These are phyloP conservation scores for Pantherophis guttatus DNA, from an alignment of 2,113 vertebrate species.

Conservation along the genomic window DNA sequence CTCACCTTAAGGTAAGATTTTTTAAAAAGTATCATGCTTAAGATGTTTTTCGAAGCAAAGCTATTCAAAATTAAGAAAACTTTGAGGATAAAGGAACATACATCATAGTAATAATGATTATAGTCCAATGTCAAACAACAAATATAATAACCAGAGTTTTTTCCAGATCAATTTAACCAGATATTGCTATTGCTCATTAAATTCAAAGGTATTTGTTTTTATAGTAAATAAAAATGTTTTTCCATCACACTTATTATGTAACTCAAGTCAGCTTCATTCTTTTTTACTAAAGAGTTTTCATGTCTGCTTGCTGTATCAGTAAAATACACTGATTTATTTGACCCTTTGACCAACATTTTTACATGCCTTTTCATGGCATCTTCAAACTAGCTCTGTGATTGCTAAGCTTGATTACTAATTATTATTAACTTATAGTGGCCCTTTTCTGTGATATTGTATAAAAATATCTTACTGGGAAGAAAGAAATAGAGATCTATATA, in stretches of 20 bases:
- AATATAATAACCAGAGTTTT: background rate
- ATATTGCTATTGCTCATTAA: background rate
- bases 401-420: background rate
- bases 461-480: slow-evolving; percentile 46
- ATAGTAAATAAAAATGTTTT: background rate
- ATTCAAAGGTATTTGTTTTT: background rate
- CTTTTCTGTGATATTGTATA: slow-evolving; percentile 49
- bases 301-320: background rate
- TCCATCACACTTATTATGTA: background rate
- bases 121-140: background rate
- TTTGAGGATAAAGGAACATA: background rate
- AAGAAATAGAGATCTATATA: slow-evolving; percentile 37
- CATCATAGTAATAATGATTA: background rate
- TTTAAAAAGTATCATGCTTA: background rate
- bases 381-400: background rate
- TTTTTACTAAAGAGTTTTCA: background rate
- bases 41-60: background rate
- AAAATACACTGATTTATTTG: background rate
- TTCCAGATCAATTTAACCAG: background rate
- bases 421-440: slow-evolving; percentile 13
- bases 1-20: background rate
- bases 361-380: background rate
- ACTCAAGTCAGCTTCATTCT: background rate
- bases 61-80: background rate
- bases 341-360: background rate